phyloP scores from a whole-genome alignment of 2,113 vertebrate species.

The Lathamus discolor region DNA sequence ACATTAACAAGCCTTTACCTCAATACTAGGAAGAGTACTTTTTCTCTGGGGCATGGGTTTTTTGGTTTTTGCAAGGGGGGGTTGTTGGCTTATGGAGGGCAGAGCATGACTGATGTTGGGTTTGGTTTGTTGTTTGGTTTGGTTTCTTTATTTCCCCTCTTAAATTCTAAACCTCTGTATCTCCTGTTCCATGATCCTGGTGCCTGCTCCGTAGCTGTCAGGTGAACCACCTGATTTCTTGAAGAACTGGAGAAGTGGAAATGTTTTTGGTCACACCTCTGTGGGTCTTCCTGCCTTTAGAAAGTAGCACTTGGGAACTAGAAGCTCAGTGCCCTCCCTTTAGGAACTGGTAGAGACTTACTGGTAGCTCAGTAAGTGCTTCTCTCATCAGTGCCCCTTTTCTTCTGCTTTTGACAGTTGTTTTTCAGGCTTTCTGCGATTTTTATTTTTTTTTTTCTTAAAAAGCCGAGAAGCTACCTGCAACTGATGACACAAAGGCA shows the following conservation, averaged over 20 bases:
- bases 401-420: neutral
- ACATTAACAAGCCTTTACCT: neutral
- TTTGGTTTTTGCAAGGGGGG: neutral
- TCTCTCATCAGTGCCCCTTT: neutral
- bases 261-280: neutral
- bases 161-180: neutral
- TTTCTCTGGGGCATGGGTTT: neutral
- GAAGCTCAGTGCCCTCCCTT: neutral
- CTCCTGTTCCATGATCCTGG: neutral
- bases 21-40: neutral
- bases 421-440: neutral
- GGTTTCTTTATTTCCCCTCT: fast-evolving
- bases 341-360: neutral
- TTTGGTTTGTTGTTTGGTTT: too few relatives aligned
- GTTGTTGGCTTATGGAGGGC: neutral
- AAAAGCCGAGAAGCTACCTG: neutral
- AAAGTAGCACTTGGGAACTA: neutral
- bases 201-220: neutral
- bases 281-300: neutral
- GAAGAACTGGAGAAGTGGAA: neutral
- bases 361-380: neutral
- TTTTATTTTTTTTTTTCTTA: neutral
- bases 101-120: neutral
- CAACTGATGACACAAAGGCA: neutral
- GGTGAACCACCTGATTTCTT: neutral